phyloP scores from a whole-genome alignment of 1,140 invertebrate genomes.

The Probaryconus sp. region DNA sequence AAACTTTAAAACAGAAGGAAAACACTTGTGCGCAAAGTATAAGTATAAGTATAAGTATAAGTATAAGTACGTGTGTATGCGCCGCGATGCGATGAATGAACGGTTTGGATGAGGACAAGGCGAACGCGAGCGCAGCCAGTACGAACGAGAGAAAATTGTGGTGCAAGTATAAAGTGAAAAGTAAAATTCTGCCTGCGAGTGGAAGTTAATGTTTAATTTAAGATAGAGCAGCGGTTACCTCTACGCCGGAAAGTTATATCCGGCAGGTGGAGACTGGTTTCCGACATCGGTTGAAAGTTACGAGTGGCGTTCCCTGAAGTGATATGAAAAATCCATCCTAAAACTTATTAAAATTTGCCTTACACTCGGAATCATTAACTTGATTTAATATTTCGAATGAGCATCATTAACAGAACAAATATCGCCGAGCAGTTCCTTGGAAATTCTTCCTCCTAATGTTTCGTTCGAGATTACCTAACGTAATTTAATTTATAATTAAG shows the following conservation, averaged over 20 bases:
- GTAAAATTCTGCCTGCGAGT: slow-evolving; percentile 66
- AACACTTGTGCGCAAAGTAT: background rate
- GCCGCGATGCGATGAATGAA: slow-evolving; percentile 41
- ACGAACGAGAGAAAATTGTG: slow-evolving; percentile 58
- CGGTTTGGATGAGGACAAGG: slow-evolving; percentile 46
- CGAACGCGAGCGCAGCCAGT: slow-evolving; percentile 12
- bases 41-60: no score
- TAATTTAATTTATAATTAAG: no score
- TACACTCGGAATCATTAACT: slow-evolving; percentile 28
- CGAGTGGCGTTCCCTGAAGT: slow-evolving; percentile 46
- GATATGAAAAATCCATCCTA: slow-evolving; percentile 58
- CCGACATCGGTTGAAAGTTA: slow-evolving; percentile 56
- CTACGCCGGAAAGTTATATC: slow-evolving; percentile 61
- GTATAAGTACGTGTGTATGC: slow-evolving; percentile 15
- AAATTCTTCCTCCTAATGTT: background rate
- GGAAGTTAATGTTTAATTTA: slow-evolving; percentile 74
- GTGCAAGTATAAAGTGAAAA: slow-evolving; percentile 64
- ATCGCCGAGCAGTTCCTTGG: background rate
- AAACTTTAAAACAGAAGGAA: slow-evolving; percentile 2
- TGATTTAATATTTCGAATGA: slow-evolving; percentile 13
- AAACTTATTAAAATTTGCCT: slow-evolving; percentile 40
- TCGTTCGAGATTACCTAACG: background rate
- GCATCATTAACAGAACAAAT: slow-evolving; percentile 8
- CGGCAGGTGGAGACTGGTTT: slow-evolving; percentile 45
- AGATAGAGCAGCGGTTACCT: slow-evolving; percentile 64